phyloP scores from a whole-genome alignment of 1,140 invertebrate species.

The Diploscapter pachys region DNA sequence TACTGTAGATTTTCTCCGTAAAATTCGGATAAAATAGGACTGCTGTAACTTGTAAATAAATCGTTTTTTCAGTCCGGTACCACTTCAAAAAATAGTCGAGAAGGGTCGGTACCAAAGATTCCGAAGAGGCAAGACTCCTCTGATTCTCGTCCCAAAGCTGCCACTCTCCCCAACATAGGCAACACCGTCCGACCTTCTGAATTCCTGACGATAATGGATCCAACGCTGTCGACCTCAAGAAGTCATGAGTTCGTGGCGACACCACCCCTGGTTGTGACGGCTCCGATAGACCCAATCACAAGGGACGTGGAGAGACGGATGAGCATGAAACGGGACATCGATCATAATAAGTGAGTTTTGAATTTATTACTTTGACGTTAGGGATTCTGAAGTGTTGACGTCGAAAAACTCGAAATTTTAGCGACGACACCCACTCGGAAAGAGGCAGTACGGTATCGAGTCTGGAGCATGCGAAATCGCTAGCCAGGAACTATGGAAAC shows the following conservation, averaged over 20 bases:
- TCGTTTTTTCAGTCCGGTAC: too few species aligned
- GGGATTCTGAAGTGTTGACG: not conserved
- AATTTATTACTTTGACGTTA: not conserved
- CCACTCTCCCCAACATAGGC: too few species aligned
- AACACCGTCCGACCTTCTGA: too few species aligned
- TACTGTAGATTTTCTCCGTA: not conserved
- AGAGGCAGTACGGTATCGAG: not conserved
- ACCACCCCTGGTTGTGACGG: not conserved
- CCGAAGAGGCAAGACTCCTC: too few species aligned
- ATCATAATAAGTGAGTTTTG: not conserved
- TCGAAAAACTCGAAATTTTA: not conserved
- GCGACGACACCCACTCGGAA: conserved; percentile 13
- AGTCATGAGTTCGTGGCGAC: too few species aligned
- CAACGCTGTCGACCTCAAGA: too few species aligned
- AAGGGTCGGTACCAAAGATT: too few species aligned
- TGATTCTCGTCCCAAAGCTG: too few species aligned
- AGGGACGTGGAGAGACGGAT: conserved; percentile 24
- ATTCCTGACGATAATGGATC: too few species aligned
- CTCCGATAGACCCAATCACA: conserved; percentile 22
- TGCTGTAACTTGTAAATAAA: too few species aligned
- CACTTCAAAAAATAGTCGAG: too few species aligned
- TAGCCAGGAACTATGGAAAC: conserved; percentile 8
- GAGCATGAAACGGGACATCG: conserved; percentile 21
- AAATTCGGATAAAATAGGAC: not conserved
- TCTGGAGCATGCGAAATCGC: conserved; percentile 11